A percentile compares a stretch with the other conserved stretches of the same genome.
phyloP scores from a whole-genome alignment of 2,888 invertebrate species.

The Lepidocyrtinus sp. region DNA sequence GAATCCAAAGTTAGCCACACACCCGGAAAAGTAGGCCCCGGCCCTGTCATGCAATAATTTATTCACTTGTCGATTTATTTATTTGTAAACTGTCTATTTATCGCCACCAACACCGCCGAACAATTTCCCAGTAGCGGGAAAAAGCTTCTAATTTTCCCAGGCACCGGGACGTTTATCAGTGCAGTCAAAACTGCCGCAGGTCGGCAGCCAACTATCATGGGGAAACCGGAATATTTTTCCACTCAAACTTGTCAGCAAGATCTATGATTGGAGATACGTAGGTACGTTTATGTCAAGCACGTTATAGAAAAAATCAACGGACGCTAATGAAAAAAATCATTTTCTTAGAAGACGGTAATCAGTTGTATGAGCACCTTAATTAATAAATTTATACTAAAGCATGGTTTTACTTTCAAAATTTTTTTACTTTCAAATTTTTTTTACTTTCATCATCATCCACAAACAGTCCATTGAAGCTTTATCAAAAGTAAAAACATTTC shows the following conservation, averaged over 20 bases:
- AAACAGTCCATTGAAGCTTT: too few species aligned
- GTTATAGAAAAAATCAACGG: neutral
- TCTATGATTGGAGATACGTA: slow-evolving; percentile 85
- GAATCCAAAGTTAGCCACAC: too few species aligned
- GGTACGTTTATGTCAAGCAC: too few species aligned
- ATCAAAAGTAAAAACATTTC: too few species aligned
- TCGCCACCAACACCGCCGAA: slow-evolving; percentile 96
- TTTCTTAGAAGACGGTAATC: slow-evolving; percentile 81
- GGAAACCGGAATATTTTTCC: slow-evolving; percentile 92
- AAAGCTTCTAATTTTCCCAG: slow-evolving; percentile 77
- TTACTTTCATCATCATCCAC: too few species aligned
- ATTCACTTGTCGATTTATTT: too few species aligned
- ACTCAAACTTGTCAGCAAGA: slow-evolving; percentile 80
- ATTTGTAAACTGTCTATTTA: slow-evolving; percentile 80
- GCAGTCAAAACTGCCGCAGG: slow-evolving; percentile 89
- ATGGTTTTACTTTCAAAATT: too few species aligned
- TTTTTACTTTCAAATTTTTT: too few species aligned
- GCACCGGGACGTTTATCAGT: slow-evolving; percentile 88
- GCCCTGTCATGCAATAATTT: too few species aligned
- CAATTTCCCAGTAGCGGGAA: slow-evolving; percentile 79
- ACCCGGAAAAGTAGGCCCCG: too few species aligned
- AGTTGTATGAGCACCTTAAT: slow-evolving; percentile 73
- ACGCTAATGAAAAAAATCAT: neutral
- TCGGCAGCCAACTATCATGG: slow-evolving; percentile 85
- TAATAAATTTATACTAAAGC: too few species aligned